Evolutionary conservation across 2,113 vertebrate genomes (phyloP).

Genomic region (Malurus alboscapulatus): DNA sequence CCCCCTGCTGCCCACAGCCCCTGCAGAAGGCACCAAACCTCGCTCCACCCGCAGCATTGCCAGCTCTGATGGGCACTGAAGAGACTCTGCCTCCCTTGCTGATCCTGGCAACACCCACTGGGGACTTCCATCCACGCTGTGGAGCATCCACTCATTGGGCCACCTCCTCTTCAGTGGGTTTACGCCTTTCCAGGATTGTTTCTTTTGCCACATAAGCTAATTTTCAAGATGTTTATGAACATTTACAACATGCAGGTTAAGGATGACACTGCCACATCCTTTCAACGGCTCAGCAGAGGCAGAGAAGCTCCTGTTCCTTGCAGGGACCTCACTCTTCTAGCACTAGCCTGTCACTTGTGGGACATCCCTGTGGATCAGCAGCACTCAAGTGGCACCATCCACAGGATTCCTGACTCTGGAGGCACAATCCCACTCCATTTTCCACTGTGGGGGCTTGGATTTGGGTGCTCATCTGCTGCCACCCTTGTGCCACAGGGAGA

Average conservation of each 20-base stretch:
- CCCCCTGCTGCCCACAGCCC: rapidly evolving
- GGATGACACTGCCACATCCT: not conserved
- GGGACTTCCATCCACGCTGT: not conserved
- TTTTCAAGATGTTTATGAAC: not conserved
- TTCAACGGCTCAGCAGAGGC: rapidly evolving
- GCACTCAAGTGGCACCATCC: not conserved
- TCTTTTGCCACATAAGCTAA: not conserved
- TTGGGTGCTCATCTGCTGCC: not conserved
- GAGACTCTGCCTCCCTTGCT: not conserved
- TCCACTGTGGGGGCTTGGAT: not conserved
- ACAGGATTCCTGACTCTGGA: not conserved
- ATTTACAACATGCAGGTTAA: not conserved
- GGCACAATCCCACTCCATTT: not conserved
- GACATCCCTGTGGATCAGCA: rapidly evolving
- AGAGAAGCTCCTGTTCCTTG: not conserved
- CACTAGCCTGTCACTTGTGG: not conserved
- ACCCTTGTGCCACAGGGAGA: rapidly evolving
- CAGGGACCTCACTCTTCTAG: not conserved
- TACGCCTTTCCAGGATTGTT: not conserved
- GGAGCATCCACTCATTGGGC: not conserved
- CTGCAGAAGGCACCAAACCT: not conserved
- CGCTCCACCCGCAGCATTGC: rapidly evolving
- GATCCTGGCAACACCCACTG: not conserved
- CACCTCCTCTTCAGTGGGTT: not conserved
- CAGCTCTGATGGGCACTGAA: rapidly evolving